phyloP scores from a whole-genome alignment of 2,888 invertebrate genomes.

The Alviniconcha strummeri region DNA sequence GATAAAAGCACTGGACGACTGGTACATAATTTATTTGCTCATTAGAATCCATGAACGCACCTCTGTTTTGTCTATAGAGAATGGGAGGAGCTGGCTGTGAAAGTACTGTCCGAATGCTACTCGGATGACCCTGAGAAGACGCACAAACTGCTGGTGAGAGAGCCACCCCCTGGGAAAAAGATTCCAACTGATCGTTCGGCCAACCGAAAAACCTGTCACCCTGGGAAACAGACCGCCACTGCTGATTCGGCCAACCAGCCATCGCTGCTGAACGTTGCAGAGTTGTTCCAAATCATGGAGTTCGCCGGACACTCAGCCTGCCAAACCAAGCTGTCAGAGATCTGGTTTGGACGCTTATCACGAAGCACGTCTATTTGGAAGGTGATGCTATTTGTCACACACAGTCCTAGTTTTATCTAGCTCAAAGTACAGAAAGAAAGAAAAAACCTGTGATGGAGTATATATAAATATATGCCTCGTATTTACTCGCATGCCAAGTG shows the following conservation, averaged over 20 bases:
- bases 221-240: too few relatives aligned
- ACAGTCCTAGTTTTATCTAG: too few relatives aligned
- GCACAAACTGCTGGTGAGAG: conserved; percentile 64
- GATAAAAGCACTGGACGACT: too few relatives aligned
- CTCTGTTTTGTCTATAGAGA: background rate
- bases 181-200: too few relatives aligned
- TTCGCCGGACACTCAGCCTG: conserved; percentile 71
- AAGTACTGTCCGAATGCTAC: conserved; percentile 70
- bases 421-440: too few relatives aligned
- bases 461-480: too few relatives aligned
- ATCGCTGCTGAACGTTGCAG: conserved; percentile 68
- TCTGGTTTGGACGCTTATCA: conserved; percentile 72
- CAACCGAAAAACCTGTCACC: too few relatives aligned
- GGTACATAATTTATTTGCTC: too few relatives aligned
- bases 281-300: conserved; percentile 66
- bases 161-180: conserved; percentile 56
- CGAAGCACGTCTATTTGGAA: conserved; percentile 58
- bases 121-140: conserved; percentile 61
- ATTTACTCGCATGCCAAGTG: too few relatives aligned
- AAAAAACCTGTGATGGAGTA: too few relatives aligned
- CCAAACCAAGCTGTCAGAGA: conserved; percentile 71
- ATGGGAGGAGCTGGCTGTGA: conserved; percentile 62
- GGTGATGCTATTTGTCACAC: too few relatives aligned
- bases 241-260: conserved; percentile 35
- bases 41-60: too few relatives aligned